Conservation (phyloP, 92 coral and sea anemone genomes). For the Zoanthus sociatus region DNA sequence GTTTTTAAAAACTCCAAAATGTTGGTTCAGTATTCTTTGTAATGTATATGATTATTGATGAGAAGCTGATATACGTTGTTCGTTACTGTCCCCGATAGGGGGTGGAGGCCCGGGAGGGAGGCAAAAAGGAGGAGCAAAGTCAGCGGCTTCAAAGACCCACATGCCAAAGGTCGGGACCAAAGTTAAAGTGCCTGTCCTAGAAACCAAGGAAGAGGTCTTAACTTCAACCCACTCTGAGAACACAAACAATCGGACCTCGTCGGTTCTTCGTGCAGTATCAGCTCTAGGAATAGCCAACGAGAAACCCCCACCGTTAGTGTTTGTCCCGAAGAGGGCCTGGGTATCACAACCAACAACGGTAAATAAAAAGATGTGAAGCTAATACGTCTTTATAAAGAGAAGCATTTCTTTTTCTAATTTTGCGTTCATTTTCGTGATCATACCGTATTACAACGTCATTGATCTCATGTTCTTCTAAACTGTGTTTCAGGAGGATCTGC, state of each 20-base stretch:
- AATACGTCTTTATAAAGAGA: background rate
- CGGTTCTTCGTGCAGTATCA: conserved; percentile 98
- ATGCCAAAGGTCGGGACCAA: conserved; percentile 87
- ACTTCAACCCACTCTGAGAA: conserved; percentile 57
- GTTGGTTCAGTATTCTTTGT: too few species aligned
- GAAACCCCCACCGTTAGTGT: conserved; percentile 86
- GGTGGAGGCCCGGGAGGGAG: conserved; percentile 85
- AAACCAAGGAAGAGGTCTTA: conserved; percentile 75
- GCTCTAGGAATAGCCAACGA: conserved; percentile 95
- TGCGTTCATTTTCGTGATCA: too few species aligned
- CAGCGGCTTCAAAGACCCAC: conserved; percentile 91
- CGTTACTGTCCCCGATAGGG: conserved; percentile 35
- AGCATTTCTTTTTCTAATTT: too few species aligned
- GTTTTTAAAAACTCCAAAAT: too few species aligned
- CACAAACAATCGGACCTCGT: conserved; percentile 84
- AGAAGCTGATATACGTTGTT: too few species aligned
- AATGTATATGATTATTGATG: too few species aligned
- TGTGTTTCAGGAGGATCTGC: conserved; percentile 81
- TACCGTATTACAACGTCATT: too few species aligned
- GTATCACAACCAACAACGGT: conserved; percentile 94
- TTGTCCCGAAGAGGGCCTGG: conserved; percentile 97
- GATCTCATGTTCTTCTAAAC: background rate
- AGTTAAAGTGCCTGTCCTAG: conserved; percentile 66
- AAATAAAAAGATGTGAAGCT: conserved; percentile 1
- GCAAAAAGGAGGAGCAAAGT: conserved; percentile 88